Conservation (phyloP, 2,797 vertebrate species). For the Knipowitschia caucasica region DNA sequence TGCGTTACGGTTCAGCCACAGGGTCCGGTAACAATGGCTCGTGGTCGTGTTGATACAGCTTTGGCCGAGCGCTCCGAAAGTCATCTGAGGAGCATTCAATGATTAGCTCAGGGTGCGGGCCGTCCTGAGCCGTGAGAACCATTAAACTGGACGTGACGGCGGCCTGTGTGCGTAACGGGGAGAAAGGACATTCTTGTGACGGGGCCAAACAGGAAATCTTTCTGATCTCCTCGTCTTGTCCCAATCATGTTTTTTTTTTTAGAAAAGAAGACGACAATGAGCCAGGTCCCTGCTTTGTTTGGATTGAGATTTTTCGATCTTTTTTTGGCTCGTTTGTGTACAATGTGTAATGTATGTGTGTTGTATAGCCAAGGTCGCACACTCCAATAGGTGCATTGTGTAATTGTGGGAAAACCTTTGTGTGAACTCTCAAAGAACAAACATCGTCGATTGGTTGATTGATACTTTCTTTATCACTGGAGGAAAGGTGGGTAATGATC, state of each 20-base stretch:
- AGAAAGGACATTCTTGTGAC: constrained; percentile 44
- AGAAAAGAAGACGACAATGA: constrained; percentile 20
- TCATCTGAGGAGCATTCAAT: constrained; percentile 53
- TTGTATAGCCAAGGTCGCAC: constrained; percentile 11
- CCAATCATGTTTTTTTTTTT: constrained; percentile 24
- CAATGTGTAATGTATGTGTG: constrained; percentile 10
- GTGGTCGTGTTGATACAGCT: constrained; percentile 30
- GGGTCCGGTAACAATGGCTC: constrained; percentile 23
- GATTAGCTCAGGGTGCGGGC: constrained; percentile 49
- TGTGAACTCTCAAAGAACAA: too few relatives aligned
- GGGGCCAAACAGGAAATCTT: constrained; percentile 57
- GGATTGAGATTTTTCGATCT: constrained; percentile 6
- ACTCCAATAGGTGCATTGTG: constrained; percentile 7
- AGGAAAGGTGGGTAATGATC: too few relatives aligned
- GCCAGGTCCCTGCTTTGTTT: constrained; percentile 47
- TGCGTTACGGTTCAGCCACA: constrained; percentile 32
- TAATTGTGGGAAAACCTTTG: background rate
- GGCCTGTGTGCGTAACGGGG: constrained; percentile 16
- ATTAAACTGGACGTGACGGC: constrained; percentile 46
- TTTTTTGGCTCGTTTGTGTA: constrained; percentile 5
- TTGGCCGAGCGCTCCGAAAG: constrained; percentile 28
- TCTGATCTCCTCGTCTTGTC: constrained; percentile 30
- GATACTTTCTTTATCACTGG: too few relatives aligned
- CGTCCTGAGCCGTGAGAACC: constrained; percentile 37
- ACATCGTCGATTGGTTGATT: too few relatives aligned